phyloP scores from a whole-genome alignment of 2,888 invertebrate genomes.

The Vanessa cardui region DNA sequence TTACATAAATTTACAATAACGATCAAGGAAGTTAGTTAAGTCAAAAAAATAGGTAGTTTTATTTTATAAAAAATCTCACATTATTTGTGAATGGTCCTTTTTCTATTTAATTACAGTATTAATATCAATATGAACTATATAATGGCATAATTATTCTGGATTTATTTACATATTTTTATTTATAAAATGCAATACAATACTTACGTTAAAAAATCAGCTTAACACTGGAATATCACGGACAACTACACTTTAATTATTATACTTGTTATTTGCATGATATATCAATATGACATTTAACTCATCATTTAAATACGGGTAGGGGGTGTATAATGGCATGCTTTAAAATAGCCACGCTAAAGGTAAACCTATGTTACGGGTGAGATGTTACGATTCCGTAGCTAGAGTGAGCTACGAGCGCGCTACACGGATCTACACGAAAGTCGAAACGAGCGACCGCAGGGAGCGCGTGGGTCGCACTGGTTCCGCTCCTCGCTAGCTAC shows the following conservation, averaged over 20 bases:
- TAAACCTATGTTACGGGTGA: conserved; percentile 51
- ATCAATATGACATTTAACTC: conserved; percentile 65
- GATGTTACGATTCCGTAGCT: conserved; percentile 54
- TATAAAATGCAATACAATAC: conserved; percentile 19
- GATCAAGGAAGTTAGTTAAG: neutral
- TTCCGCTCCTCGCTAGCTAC: conserved; percentile 64
- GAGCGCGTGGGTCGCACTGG: conserved; percentile 75
- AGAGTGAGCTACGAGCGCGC: conserved; percentile 54
- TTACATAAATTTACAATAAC: neutral
- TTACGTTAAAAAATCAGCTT: conserved; percentile 20
- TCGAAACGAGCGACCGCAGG: conserved; percentile 58
- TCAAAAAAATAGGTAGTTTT: neutral
- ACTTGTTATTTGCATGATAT: conserved; percentile 66
- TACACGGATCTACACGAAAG: conserved; percentile 47
- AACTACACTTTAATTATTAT: conserved; percentile 64
- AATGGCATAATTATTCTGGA: neutral
- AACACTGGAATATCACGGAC: conserved; percentile 47
- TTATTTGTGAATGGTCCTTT: neutral
- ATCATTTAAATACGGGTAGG: conserved; percentile 62
- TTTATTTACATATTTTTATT: neutral
- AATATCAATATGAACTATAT: neutral
- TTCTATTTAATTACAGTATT: neutral
- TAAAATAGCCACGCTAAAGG: conserved; percentile 57
- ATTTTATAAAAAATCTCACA: neutral
- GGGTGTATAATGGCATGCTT: conserved; percentile 65